These are phyloP conservation scores for Jaculus jaculus DNA, from an alignment of 2,113 vertebrate genomes.

Conservation along the genomic window DNA sequence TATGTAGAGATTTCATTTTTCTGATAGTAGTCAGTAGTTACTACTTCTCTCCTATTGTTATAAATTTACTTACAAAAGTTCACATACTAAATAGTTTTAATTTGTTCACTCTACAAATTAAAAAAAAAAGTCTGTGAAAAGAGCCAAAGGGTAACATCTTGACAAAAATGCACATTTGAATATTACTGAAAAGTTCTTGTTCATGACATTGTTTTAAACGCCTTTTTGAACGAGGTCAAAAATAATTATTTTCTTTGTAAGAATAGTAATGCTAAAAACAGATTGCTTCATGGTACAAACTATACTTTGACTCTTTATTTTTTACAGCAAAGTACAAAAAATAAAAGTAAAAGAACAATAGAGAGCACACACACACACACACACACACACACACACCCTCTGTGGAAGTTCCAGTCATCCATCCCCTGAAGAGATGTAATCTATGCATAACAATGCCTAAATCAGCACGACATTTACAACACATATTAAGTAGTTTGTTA, in stretches of 20 bases:
- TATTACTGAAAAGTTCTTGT: neutral
- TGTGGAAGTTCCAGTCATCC: constrained; percentile 29
- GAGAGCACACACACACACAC: constrained; percentile 3
- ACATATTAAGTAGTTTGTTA: constrained; percentile 79
- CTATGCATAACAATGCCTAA: constrained; percentile 76
- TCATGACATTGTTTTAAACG: neutral
- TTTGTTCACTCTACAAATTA: neutral
- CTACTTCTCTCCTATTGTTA: neutral
- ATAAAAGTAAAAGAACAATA: constrained; percentile 43
- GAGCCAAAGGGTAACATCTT: neutral
- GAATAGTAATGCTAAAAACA: constrained; percentile 51
- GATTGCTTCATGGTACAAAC: neutral
- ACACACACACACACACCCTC: neutral
- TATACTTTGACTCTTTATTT: constrained; percentile 37
- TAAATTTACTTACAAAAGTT: neutral
- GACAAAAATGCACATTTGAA: constrained; percentile 54
- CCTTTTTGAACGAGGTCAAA: neutral
- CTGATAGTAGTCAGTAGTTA: neutral
- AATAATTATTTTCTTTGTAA: constrained; percentile 59
- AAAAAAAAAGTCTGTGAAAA: neutral
- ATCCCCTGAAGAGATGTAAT: constrained; percentile 75
- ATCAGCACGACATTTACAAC: constrained; percentile 78
- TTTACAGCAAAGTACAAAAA: constrained; percentile 45
- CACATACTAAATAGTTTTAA: neutral
- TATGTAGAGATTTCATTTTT: neutral